A percentile compares a stretch with the other conserved stretches of the same genome.
Conservation (phyloP, 64 coral and sea anemone species). For the Stichodactyla mertensii region DNA sequence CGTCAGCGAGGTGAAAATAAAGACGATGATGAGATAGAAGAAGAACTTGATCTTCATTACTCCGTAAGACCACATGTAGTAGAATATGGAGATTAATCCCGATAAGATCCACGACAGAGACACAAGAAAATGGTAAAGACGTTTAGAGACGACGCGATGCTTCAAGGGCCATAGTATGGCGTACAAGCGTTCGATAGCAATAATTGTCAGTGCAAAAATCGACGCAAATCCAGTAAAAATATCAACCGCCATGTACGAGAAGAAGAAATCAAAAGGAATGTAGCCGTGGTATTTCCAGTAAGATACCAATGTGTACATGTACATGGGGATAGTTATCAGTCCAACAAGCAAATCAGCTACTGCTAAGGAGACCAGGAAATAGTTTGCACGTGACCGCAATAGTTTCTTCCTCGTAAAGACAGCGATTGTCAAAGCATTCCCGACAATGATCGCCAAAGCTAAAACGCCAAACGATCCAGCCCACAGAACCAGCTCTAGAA, state of each 20-base stretch:
- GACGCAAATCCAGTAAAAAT: constrained; percentile 81
- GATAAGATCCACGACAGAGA: constrained; percentile 64
- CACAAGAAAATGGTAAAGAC: constrained; percentile 46
- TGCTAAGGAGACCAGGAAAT: constrained; percentile 62
- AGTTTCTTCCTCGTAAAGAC: constrained; percentile 66
- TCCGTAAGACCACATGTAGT: constrained; percentile 55
- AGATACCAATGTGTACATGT: constrained; percentile 58
- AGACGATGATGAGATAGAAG: constrained; percentile 68
- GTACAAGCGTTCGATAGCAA: constrained; percentile 61
- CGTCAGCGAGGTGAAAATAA: constrained; percentile 47
- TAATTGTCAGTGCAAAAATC: constrained; percentile 74
- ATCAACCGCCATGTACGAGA: constrained; percentile 58
- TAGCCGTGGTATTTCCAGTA: constrained; percentile 52
- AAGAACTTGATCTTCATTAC: constrained; percentile 57
- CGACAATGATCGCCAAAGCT: constrained; percentile 49
- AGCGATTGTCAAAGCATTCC: constrained; percentile 67
- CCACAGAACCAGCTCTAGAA: constrained; percentile 47
- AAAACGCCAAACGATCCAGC: constrained; percentile 37
- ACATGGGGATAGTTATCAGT: constrained; percentile 54
- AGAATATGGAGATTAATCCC: constrained; percentile 37
- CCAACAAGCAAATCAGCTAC: constrained; percentile 73
- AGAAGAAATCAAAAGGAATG: background rate
- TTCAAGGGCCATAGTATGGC: constrained; percentile 66
- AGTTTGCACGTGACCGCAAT: constrained; percentile 65
- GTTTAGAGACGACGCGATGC: constrained; percentile 47